Evolutionary conservation across 2,888 invertebrate genomes (phyloP).

Genomic region (Noctua comes): DNA sequence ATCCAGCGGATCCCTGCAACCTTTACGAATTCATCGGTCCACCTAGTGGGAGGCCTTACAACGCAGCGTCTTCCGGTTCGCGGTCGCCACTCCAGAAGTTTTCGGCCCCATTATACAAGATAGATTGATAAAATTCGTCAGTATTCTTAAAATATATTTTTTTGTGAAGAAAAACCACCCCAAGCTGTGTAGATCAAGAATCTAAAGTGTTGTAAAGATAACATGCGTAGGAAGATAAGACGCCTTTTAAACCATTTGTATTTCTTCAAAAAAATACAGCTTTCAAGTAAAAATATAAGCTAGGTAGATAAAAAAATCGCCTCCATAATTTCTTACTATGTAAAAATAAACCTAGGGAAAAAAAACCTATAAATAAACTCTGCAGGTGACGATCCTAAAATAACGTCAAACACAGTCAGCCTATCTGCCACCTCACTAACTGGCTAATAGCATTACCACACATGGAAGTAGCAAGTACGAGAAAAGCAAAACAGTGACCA

Average conservation of each 20-base stretch:
- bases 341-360: neutral
- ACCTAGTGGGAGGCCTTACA: no score
- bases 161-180: neutral
- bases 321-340: neutral
- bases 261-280: slow-evolving; percentile 3
- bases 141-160: neutral
- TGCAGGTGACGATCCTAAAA: neutral
- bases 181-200: neutral
- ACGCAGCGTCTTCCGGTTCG: no score
- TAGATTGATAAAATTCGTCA: no score
- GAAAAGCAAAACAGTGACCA: neutral
- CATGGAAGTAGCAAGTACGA: neutral
- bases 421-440: neutral
- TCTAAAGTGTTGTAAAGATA: neutral
- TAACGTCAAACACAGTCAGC: neutral
- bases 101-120: no score
- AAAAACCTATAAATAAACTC: no score
- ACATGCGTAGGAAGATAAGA: slow-evolving; percentile 16
- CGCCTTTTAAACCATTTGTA: neutral
- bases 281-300: neutral
- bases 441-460: neutral
- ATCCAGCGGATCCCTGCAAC: no score
- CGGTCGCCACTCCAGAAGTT: no score
- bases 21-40: no score
- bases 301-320: neutral